Evolutionary conservation across 2,113 vertebrate genomes (phyloP), one percentile per base, ranked within the genome.

Genomic region (Pelvicachromis taeniatus): DNA sequence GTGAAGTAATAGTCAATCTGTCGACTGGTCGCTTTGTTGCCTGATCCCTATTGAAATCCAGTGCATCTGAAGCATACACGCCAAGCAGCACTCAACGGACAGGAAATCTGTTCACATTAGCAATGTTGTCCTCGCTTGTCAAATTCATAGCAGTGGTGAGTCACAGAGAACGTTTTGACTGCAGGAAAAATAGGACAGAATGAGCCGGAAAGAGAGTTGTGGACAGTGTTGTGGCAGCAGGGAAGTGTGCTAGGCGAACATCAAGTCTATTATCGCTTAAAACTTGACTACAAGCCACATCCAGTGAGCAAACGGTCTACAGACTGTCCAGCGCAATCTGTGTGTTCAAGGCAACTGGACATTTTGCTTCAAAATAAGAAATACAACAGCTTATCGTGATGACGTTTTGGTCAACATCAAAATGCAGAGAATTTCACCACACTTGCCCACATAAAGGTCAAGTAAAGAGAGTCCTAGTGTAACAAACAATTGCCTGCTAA

Each of bases 81-180:
- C 40, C 85, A 75, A 45, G 70, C 78, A 21, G 63, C 40, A 2
- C 59, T 84, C 65, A 79, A 40, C 13, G 33, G 70, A 87, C 81
- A 77, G 70, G 23, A 87, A 88, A 89, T 90, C 78, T 82, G 61
- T 83, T 91, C 42, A 77, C 42, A 91, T 88, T 87, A 86, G 73
- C 40, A 16, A 54, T 17, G 63, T 38, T 86, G 82, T 87, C 84
- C 45, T 53, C 29, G 13, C 35, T 48, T 40, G 68, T 86, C 12
- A 7, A 75, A 42, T 38, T 81, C 55, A 65, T 53, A 63, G 75
- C 29, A 45, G 29, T 19, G n/a, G 29, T 6, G 56, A 77, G 48
- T 84, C 50, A 31, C 26, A 53, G 31, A 40, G 16, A 80, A 78
- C 14, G 7, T 77, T 89, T 56, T 50, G 73, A 85, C 48, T n/a